Evolutionary conservation across 2,888 invertebrate genomes (phyloP).

Genomic region (Hedychridium roseum): DNA sequence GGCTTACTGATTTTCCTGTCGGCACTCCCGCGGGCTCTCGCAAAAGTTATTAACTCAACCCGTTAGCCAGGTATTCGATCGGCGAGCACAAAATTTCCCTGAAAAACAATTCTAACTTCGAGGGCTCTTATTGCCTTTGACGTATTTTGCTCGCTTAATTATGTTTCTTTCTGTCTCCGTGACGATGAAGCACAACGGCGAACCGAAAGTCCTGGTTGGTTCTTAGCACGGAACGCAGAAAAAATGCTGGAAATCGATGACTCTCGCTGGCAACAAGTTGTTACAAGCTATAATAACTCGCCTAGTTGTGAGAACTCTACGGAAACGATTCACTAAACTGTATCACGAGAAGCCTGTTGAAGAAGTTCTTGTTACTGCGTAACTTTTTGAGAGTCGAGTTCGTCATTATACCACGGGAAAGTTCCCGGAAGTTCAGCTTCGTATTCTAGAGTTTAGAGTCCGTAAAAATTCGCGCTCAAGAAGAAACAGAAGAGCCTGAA

Average conservation of each 20-base stretch:
- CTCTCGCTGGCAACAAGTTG: slow-evolving; percentile 20
- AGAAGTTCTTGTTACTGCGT: slow-evolving; percentile 42
- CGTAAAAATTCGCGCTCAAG: too few species aligned
- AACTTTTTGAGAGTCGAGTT: slow-evolving; percentile 43
- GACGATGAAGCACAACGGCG: too few species aligned
- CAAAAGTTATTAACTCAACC: slow-evolving; percentile 8
- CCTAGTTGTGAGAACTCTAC: slow-evolving; percentile 15
- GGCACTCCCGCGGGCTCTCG: background rate
- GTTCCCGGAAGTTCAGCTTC: slow-evolving; percentile 40
- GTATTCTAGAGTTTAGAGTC: too few species aligned
- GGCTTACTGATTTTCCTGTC: slow-evolving; percentile 8
- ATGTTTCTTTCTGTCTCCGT: too few species aligned
- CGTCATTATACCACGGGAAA: slow-evolving; percentile 39
- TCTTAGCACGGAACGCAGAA: too few species aligned
- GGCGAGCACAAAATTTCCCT: background rate
- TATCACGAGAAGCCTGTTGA: slow-evolving; percentile 36
- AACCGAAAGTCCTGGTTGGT: too few species aligned
- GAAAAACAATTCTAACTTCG: too few species aligned
- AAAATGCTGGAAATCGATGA: slow-evolving; percentile 13
- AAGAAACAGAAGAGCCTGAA: too few species aligned
- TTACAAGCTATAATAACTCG: slow-evolving; percentile 21
- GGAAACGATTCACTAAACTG: slow-evolving; percentile 34
- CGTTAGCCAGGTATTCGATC: background rate
- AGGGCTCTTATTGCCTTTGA: too few species aligned
- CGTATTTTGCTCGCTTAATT: too few species aligned